A percentile compares a stretch with the other conserved stretches of the same genome.
These are phyloP conservation scores for Dromas ardeola DNA, from an alignment of 2,113 vertebrate genomes.

Conservation along the genomic window DNA sequence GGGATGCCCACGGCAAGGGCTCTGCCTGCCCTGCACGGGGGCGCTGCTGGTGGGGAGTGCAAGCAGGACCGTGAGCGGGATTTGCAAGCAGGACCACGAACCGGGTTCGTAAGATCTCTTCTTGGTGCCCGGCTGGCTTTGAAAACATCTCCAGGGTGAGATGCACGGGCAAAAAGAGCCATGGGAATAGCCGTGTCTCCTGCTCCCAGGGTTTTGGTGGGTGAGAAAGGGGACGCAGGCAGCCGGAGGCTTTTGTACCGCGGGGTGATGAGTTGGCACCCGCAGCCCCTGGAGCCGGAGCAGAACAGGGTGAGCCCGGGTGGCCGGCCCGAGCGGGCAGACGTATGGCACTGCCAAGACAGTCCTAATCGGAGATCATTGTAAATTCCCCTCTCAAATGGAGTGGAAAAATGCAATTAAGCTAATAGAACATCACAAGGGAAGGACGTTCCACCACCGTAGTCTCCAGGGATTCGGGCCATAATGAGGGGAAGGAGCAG, in stretches of 20 bases:
- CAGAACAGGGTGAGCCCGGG: neutral
- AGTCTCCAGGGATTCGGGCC: neutral
- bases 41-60: neutral
- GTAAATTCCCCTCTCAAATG: conserved; percentile 62
- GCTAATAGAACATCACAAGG: conserved; percentile 19
- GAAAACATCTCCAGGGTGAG: neutral
- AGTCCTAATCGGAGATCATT: conserved; percentile 41
- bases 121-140: neutral
- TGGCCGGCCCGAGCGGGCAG: fast-evolving
- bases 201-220: neutral
- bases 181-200: neutral
- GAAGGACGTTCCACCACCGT: neutral
- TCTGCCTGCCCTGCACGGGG: neutral
- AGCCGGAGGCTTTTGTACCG: neutral
- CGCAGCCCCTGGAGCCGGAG: fast-evolving
- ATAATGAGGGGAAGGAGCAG: neutral
- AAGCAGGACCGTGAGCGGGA: neutral
- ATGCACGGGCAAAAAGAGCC: neutral
- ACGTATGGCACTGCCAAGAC: neutral
- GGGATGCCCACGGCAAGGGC: neutral
- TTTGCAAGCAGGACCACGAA: neutral
- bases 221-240: neutral
- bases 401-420: conserved; percentile 66
- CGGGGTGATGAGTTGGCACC: neutral
- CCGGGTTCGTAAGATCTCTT: neutral